A percentile compares a stretch with the other conserved stretches of the same genome.
Conservation (phyloP, 2,113 vertebrate genomes). For the Clarias batrachus region DNA sequence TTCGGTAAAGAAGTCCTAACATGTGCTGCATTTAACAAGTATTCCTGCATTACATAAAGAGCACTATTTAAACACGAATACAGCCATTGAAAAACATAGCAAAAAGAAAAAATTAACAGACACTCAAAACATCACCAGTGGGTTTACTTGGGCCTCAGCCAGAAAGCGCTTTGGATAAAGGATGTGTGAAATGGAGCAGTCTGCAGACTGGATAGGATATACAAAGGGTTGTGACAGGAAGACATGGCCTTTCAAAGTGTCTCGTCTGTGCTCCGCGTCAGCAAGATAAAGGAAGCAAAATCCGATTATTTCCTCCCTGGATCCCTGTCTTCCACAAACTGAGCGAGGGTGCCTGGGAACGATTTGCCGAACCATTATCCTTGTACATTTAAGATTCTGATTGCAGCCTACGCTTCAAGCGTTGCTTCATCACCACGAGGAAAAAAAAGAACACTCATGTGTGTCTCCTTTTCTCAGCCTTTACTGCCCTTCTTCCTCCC, state of each 20-base stretch:
- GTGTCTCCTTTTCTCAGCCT: constrained; percentile 57
- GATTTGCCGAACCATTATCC: constrained; percentile 74
- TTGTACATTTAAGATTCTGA: constrained; percentile 69
- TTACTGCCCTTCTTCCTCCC: constrained; percentile 8
- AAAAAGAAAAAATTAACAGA: constrained; percentile 56
- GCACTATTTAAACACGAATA: constrained; percentile 62
- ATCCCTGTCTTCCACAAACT: constrained; percentile 65
- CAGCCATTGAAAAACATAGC: constrained; percentile 66
- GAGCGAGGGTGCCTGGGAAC: constrained; percentile 73
- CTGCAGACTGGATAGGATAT: constrained; percentile 63
- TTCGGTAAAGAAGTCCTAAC: constrained; percentile 53
- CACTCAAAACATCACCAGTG: constrained; percentile 67
- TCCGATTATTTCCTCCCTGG: constrained; percentile 73
- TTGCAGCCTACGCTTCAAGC: constrained; percentile 63
- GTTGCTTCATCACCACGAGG: constrained; percentile 57
- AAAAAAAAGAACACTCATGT: constrained; percentile 62
- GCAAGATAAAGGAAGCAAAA: constrained; percentile 73
- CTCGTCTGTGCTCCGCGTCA: constrained; percentile 65
- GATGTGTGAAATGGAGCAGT: constrained; percentile 65
- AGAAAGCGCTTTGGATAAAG: constrained; percentile 66
- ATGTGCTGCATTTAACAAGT: constrained; percentile 69
- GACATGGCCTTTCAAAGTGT: constrained; percentile 71
- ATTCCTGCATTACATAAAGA: constrained; percentile 67
- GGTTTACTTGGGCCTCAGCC: constrained; percentile 73
- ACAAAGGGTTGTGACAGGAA: constrained; percentile 73